Evolutionary conservation across 2,888 invertebrate genomes (phyloP), one percentile per base, ranked within the genome.

Genomic region (Orthonevra nobilis): DNA sequence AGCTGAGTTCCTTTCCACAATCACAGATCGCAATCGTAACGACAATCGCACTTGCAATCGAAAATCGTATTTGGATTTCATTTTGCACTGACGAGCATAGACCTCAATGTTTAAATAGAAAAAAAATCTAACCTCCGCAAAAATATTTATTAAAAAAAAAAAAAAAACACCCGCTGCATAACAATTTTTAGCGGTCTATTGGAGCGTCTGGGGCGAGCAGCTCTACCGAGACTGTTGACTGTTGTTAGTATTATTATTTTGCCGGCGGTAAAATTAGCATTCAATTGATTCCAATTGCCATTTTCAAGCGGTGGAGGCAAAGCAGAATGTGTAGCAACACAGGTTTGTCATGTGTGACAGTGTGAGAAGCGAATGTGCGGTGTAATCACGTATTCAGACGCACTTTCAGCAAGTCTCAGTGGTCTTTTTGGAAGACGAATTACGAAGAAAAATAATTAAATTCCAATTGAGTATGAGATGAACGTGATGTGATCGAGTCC

Each of bases 131-230:
- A n/a, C n/a, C n/a, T 50, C 26, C 60, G 79, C 66, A 54, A 79
- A 72, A 68, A 73, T 73, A 68, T 79, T 73, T 79, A 79, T 79
- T 79, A 72, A 79, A 77, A 73, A 75, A 56, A 72, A 79, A 77
- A 73, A 75, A 56, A 54, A 61, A 46, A 79, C 79, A 73, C 79
- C 66, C 79, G 73, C 73, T 79, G 79, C 72, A 79, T 79, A 73
- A 56, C 61, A 79, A 79, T 73, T 79, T 68, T 19, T 30, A 14
- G 26, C 54, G 19, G 50, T 28, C 52, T 19, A 42, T 56, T 48
- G 60, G 42, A 32, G 20, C 38, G 32, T 48, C 70, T 72, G 63
- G 30, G 38, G 9, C 30, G 19, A 42, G 19, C 3, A 23, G 15
- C 26, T 34, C 19, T 40, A 23, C 56, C 20, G 28, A 6, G 32